Percentiles rank a stretch among this genome's conserved stretches.
Evolutionary conservation across 23 tunicate genomes (phyloP).

Genomic region (Aplidium turbinatum): DNA sequence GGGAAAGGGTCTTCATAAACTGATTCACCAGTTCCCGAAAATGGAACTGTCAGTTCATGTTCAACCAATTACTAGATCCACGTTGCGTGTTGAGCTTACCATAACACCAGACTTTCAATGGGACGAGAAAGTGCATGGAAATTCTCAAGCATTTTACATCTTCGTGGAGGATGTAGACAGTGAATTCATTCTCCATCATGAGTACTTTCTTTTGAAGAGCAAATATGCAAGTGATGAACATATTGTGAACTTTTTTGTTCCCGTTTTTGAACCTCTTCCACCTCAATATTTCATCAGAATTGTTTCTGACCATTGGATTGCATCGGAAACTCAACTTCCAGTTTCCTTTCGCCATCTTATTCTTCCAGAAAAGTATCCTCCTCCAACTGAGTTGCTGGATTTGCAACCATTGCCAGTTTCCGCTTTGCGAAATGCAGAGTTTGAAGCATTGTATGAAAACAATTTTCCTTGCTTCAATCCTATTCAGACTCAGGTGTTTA

Average conservation of each 20-base stretch:
- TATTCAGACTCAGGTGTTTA: constrained; percentile 97
- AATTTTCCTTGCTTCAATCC: constrained; percentile 89
- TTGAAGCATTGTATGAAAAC: constrained; percentile 82
- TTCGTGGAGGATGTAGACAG: constrained; percentile 98
- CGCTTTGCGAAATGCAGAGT: constrained; percentile 84
- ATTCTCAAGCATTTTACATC: constrained; percentile 90
- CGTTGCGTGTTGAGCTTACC: constrained; percentile 90
- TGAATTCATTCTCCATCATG: constrained; percentile 96
- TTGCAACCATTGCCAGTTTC: constrained; percentile 95
- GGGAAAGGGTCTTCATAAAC: constrained; percentile 88
- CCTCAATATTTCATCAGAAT: constrained; percentile 98
- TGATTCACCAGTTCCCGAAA: constrained; percentile 97
- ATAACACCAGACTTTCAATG: constrained; percentile 99
- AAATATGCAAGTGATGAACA: constrained; percentile 96
- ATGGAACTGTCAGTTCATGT: constrained; percentile 96
- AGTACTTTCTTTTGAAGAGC: constrained; percentile 85
- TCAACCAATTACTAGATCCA: constrained; percentile 96
- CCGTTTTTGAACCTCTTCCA: constrained; percentile 97
- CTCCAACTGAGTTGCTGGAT: constrained; percentile 95
- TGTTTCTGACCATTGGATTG: constrained; percentile 92
- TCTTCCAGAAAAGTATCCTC: constrained; percentile 95
- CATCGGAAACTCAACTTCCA: constrained; percentile 93
- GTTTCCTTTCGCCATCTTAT: constrained; percentile 97
- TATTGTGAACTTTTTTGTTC: constrained; percentile 92
- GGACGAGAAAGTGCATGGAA: constrained; percentile 91